Base-by-base conservation (phyloP, 2,888 invertebrate genomes). In the Mythimna ferrago region DNA sequence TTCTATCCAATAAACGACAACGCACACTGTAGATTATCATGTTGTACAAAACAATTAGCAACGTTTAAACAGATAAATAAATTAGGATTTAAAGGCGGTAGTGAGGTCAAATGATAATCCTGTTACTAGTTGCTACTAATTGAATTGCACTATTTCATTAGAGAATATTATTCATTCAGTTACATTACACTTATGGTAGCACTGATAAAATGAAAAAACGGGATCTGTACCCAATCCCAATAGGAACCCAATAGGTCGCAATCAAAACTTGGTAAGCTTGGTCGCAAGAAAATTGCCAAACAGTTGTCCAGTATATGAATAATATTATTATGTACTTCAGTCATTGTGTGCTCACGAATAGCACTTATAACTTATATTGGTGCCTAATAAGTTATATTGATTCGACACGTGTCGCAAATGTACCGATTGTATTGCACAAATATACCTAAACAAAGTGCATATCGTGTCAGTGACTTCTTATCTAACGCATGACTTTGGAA, bases 401-500 rank as follows among this genome's bases (percentile, higher is more conserved):
- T 72, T 74, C 66, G 73, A 86, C 89, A 89, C 89, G 89, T 89
- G 91, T 88, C 77, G 74, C 69, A 61, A 79, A 83, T 41, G 65
- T 48, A 82, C 64, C 48, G 79, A 81, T 78, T 75, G 81, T 84
- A 76, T 71, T 70, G 79, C 66, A 74, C 73, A 74, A 76, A 81
- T 86, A 86, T 85, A 86, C 60, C 26, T 66, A 78, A 82, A 83
- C 83, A 80, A 84, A 86, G 85, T 87, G 88, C 86, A 88, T 74
- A 83, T 71, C 82, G 82, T 87, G 92, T 90, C 92, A 89, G 73
- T 92, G 92, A 91, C 91, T 89, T 81, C 79, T 92, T 92, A 92
- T 92, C 93, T 86, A 79, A 80, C 70, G 75, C 83, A 87, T 85
- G 89, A 89, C 90, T 88, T 89, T 86, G 83, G 75, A 86, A 86